These are phyloP conservation scores for Elysia crispata DNA, from an alignment of 2,888 invertebrate genomes.

Conservation along the genomic window DNA sequence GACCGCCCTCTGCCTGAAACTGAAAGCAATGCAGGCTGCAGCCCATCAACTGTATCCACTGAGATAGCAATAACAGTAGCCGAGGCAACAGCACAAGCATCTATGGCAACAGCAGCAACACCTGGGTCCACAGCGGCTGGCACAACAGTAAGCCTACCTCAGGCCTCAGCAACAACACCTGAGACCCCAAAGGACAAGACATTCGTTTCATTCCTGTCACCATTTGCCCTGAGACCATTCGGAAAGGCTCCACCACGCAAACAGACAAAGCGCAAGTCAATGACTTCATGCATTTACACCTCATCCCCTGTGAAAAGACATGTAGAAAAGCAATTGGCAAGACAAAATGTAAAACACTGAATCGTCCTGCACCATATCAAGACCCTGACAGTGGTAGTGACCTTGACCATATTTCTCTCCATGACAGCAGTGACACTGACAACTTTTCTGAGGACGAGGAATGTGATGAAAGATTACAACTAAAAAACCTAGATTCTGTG, in stretches of 20 bases:
- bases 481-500: not conserved
- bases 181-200: not conserved
- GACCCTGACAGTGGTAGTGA: constrained; percentile 18
- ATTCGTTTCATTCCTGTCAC: not conserved
- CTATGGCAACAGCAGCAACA: too few species aligned
- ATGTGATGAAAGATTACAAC: not conserved
- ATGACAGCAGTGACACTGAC: constrained; percentile 2
- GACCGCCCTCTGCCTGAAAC: constrained; percentile 7
- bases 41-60: not conserved
- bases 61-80: not conserved
- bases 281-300: constrained; percentile 1
- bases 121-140: too few species aligned
- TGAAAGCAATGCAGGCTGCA: too few species aligned
- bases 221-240: constrained; percentile 22
- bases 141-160: too few species aligned
- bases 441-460: not conserved
- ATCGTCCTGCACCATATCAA: not conserved
- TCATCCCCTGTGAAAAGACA: constrained; percentile 2
- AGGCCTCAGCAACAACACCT: too few species aligned
- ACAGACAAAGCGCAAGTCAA: not conserved
- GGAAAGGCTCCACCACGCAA: constrained; percentile 12
- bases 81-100: too few species aligned
- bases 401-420: not conserved
- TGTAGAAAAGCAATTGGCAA: not conserved
- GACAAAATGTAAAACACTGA: too few species aligned